A percentile compares a stretch with the other conserved stretches of the same genome.
Conservation (phyloP, 2,888 invertebrate species). For the Eupithecia tripunctaria region DNA sequence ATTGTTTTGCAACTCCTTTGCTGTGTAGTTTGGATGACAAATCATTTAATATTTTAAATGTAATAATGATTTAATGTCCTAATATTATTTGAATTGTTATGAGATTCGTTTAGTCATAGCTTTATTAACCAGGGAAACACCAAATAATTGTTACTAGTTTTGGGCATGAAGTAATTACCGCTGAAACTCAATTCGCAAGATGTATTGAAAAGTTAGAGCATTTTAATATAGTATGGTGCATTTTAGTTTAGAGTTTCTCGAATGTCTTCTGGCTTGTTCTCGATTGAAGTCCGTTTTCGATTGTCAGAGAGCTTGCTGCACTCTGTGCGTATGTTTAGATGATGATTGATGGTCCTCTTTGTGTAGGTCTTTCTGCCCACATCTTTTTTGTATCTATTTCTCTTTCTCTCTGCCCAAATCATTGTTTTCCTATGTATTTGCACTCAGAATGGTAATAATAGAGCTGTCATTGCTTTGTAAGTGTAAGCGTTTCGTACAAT, state of each 20-base stretch:
- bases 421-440: conserved; percentile 71
- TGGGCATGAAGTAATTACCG: conserved; percentile 80
- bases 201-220: conserved; percentile 50
- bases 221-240: conserved; percentile 76
- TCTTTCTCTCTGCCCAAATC: conserved; percentile 77
- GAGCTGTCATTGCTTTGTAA: conserved; percentile 84
- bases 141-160: conserved; percentile 78
- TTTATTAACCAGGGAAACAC: conserved; percentile 80
- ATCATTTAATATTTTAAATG: conserved; percentile 65
- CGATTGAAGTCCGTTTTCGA: conserved; percentile 57
- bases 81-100: conserved; percentile 37
- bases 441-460: conserved; percentile 84
- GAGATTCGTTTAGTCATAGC: conserved; percentile 78
- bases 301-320: conserved; percentile 60
- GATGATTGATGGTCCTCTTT: conserved; percentile 50
- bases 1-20: conserved; percentile 40
- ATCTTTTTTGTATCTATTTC: conserved; percentile 59
- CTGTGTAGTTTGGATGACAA: conserved; percentile 78
- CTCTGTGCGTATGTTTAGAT: conserved; percentile 57
- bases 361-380: conserved; percentile 73
- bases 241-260: conserved; percentile 80
- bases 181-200: conserved; percentile 67
- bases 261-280: conserved; percentile 68
- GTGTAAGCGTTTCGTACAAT: conserved; percentile 82
- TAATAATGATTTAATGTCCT: conserved; percentile 34